Base-by-base conservation (phyloP, 1,140 invertebrate species). In the Philopotamus ludificatus region DNA sequence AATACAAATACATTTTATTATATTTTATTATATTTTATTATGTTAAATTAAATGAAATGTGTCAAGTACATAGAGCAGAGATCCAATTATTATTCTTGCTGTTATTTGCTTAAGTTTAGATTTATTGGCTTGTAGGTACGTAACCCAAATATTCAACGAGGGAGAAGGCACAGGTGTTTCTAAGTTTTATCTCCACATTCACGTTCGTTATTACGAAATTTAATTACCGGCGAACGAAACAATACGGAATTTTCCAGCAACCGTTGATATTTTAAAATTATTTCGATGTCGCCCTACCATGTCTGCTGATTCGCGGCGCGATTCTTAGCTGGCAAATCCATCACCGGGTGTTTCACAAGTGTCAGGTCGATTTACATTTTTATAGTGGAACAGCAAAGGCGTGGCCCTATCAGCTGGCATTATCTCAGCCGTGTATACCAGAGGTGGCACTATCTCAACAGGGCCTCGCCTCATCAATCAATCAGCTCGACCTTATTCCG, bases 391-490 rank as follows among this genome's bases (percentile, higher is more conserved):
- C 62, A 51, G 22, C 50, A 22, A 15, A 26, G 62, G 16, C 41
- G 45, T 26, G 28, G 23, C 18, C 26, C 25, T 54, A 60, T 66
- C 58, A 41, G n/a, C 8, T n/a, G 42, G 50, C 20, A n/a, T 66
- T 60, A 59, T 66, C 57, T 61, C 41, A 28, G 28, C 22, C 47
- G 58, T 26, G 22, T 42, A 20, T 39, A 23, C 20, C 58, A 18
- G 18, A 26, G 22, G 42, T 41, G 26, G 21, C 60, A 49, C 53
- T 68, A 68, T 68, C 66, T 68, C 42, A 63, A 68, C 66, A 47
- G 67, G 66, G 50, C 64, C 55, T 68, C 65, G 55, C 57, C 67
- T 65, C 67, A 68, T 68, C 67, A 68, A 68, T 68, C 67, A 68
- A 65, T 68, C 63, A 61, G 61, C 41, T 39, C 49, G 50, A 42